A percentile compares a stretch with the other conserved stretches of the same genome.
Evolutionary conservation across 1,140 invertebrate species (phyloP).

Genomic region (Oreohelix idahoensis): DNA sequence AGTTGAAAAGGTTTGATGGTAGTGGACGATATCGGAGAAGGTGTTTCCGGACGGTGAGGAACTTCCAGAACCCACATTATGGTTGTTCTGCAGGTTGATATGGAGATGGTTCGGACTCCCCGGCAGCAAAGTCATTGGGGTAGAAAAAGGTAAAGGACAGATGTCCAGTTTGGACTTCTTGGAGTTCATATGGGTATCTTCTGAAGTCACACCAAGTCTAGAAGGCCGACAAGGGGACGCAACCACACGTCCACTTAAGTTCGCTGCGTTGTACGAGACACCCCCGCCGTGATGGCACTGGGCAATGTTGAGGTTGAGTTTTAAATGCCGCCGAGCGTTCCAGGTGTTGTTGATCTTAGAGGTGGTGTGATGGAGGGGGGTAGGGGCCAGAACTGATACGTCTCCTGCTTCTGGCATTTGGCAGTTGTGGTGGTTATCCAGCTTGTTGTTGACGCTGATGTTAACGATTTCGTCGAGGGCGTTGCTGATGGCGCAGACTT

Average conservation of each 20-base stretch:
- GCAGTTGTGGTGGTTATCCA: slow-evolving; percentile 15
- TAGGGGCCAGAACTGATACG: slow-evolving; percentile 55
- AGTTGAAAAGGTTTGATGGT: slow-evolving; percentile 25
- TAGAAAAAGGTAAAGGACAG: slow-evolving; percentile 18
- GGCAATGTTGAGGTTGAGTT: slow-evolving; percentile 46
- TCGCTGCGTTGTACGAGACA: slow-evolving; percentile 28
- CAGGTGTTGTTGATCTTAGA: slow-evolving; percentile 34
- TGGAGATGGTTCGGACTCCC: slow-evolving; percentile 16
- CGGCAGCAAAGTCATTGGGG: slow-evolving; percentile 16
- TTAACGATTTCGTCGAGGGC: slow-evolving; percentile 22
- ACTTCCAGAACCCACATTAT: not conserved
- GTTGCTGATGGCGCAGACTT: slow-evolving; percentile 1
- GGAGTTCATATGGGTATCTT: slow-evolving; percentile 30
- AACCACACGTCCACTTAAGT: slow-evolving; percentile 8
- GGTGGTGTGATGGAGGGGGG: slow-evolving; percentile 8
- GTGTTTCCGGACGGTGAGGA: slow-evolving; percentile 6
- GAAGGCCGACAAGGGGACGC: not conserved
- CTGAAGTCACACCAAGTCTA: not conserved
- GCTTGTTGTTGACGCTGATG: slow-evolving; percentile 8
- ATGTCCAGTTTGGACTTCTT: slow-evolving; percentile 38
- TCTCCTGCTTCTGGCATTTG: slow-evolving; percentile 66
- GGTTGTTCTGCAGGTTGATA: not conserved
- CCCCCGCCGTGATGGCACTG: slow-evolving; percentile 32
- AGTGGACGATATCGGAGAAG: slow-evolving; percentile 21
- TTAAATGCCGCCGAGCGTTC: slow-evolving; percentile 40